phyloP scores from a whole-genome alignment of 2,888 invertebrate genomes.

The Listrodromus nycthemerus region DNA sequence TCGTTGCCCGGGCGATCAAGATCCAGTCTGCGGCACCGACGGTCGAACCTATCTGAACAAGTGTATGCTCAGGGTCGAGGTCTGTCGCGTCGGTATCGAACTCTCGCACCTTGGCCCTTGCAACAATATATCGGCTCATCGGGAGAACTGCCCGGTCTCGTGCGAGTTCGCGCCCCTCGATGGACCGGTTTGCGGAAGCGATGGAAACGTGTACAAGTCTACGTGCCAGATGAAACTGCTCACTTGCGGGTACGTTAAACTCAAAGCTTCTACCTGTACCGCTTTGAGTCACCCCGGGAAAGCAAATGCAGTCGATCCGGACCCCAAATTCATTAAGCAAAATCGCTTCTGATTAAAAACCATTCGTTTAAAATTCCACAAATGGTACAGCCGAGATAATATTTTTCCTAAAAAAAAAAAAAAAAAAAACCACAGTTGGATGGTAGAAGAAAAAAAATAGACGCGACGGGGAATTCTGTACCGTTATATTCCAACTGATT shows the following conservation, averaged over 20 bases:
- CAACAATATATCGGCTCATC: constrained; percentile 91
- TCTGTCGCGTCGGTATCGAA: constrained; percentile 87
- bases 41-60: constrained; percentile 94
- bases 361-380: not conserved
- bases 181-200: constrained; percentile 96
- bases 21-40: constrained; percentile 95
- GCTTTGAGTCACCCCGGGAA: no score
- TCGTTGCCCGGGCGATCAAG: constrained; percentile 93
- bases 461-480: constrained; percentile 30
- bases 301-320: no score
- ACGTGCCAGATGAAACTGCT: constrained; percentile 97
- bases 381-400: not conserved
- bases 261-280: not conserved
- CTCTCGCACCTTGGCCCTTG: constrained; percentile 88
- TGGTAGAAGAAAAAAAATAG: constrained; percentile 15
- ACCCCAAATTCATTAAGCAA: no score
- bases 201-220: constrained; percentile 96
- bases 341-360: no score
- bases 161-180: constrained; percentile 94
- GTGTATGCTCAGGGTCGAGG: constrained; percentile 86
- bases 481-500: constrained; percentile 51
- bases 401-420: not conserved
- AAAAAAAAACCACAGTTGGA: not conserved
- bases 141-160: constrained; percentile 95
- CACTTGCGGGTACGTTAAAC: constrained; percentile 91